Evolutionary conservation across 2,797 vertebrate genomes (phyloP).

Genomic region (Sebastolobus altivelis): DNA sequence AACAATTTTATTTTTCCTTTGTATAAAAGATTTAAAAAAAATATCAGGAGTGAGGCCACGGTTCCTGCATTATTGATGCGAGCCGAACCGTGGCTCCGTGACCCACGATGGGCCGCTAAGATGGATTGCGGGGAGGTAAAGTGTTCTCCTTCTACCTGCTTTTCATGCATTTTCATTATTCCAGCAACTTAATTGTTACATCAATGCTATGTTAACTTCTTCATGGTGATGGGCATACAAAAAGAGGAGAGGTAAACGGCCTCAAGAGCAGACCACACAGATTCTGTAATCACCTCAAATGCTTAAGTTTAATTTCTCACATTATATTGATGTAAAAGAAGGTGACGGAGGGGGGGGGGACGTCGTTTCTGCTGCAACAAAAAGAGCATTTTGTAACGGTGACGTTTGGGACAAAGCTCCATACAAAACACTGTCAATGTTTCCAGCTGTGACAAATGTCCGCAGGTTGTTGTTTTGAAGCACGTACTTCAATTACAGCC

Average conservation of each 20-base stretch:
- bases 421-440: slow-evolving; percentile 12
- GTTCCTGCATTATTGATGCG: slow-evolving; percentile 40
- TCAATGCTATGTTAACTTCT: neutral
- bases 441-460: slow-evolving; percentile 35
- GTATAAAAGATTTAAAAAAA: slow-evolving; percentile 39
- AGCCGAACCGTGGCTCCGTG: slow-evolving; percentile 16
- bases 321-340: slow-evolving; percentile 23
- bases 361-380: slow-evolving; percentile 14
- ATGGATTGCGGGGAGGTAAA: slow-evolving; percentile 5
- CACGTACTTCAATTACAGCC: slow-evolving; percentile 15
- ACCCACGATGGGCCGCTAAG: neutral
- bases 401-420: slow-evolving; percentile 7
- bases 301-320: neutral
- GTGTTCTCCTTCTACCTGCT: slow-evolving; percentile 5
- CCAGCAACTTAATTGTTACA: slow-evolving; percentile 2
- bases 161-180: neutral
- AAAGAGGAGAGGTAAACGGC: neutral
- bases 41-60: slow-evolving; percentile 10
- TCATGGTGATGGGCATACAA: neutral
- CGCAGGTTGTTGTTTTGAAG: slow-evolving; percentile 14
- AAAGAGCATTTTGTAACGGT: slow-evolving; percentile 10
- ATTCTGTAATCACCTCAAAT: slow-evolving; percentile 35
- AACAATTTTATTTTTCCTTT: slow-evolving; percentile 3
- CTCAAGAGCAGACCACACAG: neutral
- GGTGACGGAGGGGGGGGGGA: neutral